Conservation (phyloP, 2,797 vertebrate species). For the Spinibarbus caldwelli region DNA sequence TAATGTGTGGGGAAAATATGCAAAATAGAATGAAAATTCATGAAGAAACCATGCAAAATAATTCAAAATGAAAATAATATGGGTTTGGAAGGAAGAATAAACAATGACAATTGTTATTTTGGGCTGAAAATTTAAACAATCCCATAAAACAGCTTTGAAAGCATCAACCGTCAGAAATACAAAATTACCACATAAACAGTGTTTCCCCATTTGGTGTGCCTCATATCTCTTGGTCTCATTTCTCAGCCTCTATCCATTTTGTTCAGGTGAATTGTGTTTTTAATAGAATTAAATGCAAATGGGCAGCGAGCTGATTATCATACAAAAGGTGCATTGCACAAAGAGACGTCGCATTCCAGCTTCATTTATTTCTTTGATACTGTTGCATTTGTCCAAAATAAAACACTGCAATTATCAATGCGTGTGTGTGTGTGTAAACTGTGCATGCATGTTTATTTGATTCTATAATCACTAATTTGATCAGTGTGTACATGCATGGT, state of each 20-base stretch:
- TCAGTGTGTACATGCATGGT: neutral
- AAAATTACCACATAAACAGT: neutral
- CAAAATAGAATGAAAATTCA: neutral
- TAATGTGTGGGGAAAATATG: neutral
- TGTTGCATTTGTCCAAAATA: slow-evolving; percentile 67
- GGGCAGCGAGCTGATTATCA: slow-evolving; percentile 78
- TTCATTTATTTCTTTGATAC: slow-evolving; percentile 74
- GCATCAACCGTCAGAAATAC: slow-evolving; percentile 7
- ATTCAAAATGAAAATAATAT: neutral
- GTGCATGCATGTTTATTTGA: too few relatives aligned
- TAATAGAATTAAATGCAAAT: slow-evolving; percentile 83
- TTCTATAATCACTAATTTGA: slow-evolving; percentile 24
- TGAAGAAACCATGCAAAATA: neutral
- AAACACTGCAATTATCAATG: slow-evolving; percentile 74
- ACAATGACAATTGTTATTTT: neutral
- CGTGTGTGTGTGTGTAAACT: neutral
- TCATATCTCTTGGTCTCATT: slow-evolving; percentile 57
- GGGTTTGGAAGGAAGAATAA: neutral
- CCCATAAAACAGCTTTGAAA: neutral
- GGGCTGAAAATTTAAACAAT: neutral
- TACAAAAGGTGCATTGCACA: slow-evolving; percentile 77
- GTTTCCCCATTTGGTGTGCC: slow-evolving; percentile 38
- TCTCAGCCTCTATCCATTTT: slow-evolving; percentile 50
- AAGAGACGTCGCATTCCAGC: slow-evolving; percentile 65
- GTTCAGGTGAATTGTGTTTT: slow-evolving; percentile 69